Percentiles rank a stretch among this genome's conserved stretches.
Conservation (phyloP, 1,140 invertebrate species). For the Drosophila pruinosa region DNA sequence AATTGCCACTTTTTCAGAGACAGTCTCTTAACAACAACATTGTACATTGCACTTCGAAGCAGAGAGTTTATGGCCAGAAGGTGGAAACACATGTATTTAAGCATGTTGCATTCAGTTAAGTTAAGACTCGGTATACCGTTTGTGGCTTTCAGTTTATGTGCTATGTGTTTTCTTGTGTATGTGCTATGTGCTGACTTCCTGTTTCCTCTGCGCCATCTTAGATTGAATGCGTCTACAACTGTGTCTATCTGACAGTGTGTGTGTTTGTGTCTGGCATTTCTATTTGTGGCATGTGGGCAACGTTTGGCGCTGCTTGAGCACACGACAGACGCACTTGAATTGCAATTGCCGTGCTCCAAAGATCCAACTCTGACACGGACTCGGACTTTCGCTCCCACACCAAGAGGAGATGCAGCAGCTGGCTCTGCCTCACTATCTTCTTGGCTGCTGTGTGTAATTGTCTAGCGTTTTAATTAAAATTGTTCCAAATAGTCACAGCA, state of each 20-base stretch:
- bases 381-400: constrained; percentile 11
- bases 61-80: constrained; percentile 5
- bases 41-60: neutral
- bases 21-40: neutral
- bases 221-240: constrained; percentile 21
- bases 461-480: constrained; percentile 79
- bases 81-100: constrained; percentile 2
- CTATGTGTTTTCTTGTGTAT: constrained; percentile 14
- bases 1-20: neutral
- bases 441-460: constrained; percentile 61
- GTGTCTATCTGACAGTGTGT: neutral
- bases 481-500: constrained; percentile 67
- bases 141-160: constrained; percentile 29
- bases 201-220: constrained; percentile 27
- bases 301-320: constrained; percentile 60
- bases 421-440: constrained; percentile 4
- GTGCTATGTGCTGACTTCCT: constrained; percentile 46
- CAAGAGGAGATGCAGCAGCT: no score
- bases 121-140: constrained; percentile 14
- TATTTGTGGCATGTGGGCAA: constrained; percentile 52
- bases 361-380: neutral
- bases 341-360: constrained; percentile 39
- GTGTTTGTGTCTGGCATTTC: constrained; percentile 27
- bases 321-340: constrained; percentile 56
- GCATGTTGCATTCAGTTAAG: constrained; percentile 4